phyloP scores from a whole-genome alignment of 2,113 vertebrate genomes.

The Oncorhynchus masou region DNA sequence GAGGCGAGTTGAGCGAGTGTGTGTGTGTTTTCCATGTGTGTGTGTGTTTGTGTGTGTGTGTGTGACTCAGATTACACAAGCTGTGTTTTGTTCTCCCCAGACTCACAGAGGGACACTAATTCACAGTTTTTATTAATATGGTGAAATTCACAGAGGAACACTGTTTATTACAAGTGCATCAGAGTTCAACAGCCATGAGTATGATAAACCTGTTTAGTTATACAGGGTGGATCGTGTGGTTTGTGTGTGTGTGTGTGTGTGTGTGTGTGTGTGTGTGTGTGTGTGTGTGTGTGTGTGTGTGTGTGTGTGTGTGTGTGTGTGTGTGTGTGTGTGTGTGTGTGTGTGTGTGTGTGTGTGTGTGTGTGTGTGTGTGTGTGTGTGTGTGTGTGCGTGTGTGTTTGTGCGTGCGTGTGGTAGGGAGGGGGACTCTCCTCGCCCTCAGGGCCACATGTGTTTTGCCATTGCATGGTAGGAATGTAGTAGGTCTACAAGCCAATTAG shows the following conservation, averaged over 20 bases:
- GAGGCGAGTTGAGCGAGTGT: background rate
- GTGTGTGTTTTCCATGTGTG: background rate
- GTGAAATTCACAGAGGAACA: background rate
- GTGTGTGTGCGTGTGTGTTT: background rate
- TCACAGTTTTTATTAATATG: background rate
- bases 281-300: background rate
- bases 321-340: background rate
- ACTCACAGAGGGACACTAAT: background rate
- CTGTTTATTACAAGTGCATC: background rate
- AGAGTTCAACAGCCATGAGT: background rate
- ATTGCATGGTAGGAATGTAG: slow-evolving; percentile 19
- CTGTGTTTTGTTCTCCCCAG: background rate
- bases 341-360: slow-evolving; percentile 2
- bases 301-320: background rate
- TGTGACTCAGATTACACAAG: background rate
- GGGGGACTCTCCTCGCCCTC: slow-evolving; percentile 27
- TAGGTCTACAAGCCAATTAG: slow-evolving; percentile 2
- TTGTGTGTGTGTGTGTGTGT: background rate
- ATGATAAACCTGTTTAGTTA: background rate
- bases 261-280: slow-evolving; percentile 4
- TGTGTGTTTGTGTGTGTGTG: background rate
- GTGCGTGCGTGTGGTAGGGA: background rate
- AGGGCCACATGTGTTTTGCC: slow-evolving; percentile 11
- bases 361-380: background rate
- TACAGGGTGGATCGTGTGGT: background rate